phyloP scores from a whole-genome alignment of 2,113 vertebrate species.

The Chloroceryle aenea region DNA sequence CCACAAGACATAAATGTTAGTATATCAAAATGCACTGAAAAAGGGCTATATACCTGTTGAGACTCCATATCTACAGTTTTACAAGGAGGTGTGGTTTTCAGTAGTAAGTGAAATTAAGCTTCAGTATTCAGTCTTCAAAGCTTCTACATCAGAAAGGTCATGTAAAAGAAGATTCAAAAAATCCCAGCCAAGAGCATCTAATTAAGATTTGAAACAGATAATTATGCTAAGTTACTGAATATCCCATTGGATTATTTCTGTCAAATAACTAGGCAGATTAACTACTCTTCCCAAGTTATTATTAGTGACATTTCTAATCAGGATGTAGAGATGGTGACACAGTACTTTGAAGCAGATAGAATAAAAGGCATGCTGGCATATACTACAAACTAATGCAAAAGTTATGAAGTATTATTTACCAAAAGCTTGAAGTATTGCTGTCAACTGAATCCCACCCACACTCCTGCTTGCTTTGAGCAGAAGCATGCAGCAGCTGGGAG shows the following conservation, averaged over 20 bases:
- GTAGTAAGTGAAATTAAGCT: background rate
- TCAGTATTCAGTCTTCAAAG: background rate
- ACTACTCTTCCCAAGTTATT: background rate
- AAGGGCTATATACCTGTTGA: background rate
- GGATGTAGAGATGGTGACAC: background rate
- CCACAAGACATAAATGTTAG: background rate
- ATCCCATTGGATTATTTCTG: background rate
- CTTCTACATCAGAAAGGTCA: background rate
- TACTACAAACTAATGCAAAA: background rate
- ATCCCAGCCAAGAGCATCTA: background rate
- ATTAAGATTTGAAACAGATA: constrained; percentile 30
- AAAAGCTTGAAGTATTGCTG: background rate
- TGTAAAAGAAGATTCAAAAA: background rate
- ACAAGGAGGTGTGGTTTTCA: background rate
- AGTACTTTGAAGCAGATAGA: background rate
- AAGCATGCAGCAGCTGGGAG: background rate
- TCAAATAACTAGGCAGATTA: constrained; percentile 5
- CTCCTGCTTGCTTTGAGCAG: background rate
- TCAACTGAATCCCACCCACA: background rate
- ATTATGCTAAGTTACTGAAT: background rate
- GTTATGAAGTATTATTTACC: background rate
- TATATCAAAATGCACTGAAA: background rate
- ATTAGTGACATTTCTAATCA: constrained; percentile 4
- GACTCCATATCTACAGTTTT: background rate
- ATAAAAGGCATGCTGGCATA: background rate